These are phyloP conservation scores for Drosophila atripex DNA, from an alignment of 2,888 invertebrate species.

Conservation along the genomic window DNA sequence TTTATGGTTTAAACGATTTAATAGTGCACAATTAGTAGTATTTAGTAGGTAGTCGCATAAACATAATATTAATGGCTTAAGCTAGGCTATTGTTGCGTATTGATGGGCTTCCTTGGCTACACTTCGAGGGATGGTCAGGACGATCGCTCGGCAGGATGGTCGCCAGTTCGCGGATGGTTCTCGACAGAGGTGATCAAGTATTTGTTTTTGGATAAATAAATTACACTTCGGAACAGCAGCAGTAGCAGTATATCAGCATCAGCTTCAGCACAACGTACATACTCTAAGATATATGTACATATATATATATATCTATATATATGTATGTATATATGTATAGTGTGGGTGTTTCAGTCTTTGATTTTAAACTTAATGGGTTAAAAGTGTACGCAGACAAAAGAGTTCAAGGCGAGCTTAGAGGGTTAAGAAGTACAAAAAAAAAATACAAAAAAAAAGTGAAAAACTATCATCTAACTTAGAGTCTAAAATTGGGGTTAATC, in stretches of 20 bases:
- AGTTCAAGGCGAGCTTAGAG: neutral
- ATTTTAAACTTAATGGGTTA: conserved; percentile 73
- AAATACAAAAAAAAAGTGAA: conserved; percentile 25
- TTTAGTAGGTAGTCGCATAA: conserved; percentile 61
- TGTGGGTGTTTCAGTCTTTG: conserved; percentile 66
- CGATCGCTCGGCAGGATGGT: neutral
- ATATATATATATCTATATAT: no score
- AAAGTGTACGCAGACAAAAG: conserved; percentile 46
- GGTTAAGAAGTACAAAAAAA: conserved; percentile 16
- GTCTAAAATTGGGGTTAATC: conserved; percentile 34
- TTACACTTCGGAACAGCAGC: conserved; percentile 29
- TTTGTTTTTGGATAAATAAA: conserved; percentile 44
- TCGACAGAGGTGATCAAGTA: conserved; percentile 6
- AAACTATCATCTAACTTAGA: conserved; percentile 38
- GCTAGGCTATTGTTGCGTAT: conserved; percentile 42
- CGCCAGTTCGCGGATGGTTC: conserved; percentile 7
- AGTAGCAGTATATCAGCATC: conserved; percentile 23
- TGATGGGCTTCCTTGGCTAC: conserved; percentile 19
- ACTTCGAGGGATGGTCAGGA: conserved; percentile 1
- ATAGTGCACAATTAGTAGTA: conserved; percentile 51
- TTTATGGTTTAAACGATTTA: conserved; percentile 39
- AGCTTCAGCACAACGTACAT: conserved; percentile 28
- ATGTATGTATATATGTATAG: conserved; percentile 41
- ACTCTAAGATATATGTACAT: conserved; percentile 13
- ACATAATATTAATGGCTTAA: conserved; percentile 59